Base-by-base conservation (phyloP, 2,797 vertebrate genomes). In the Melanotaenia maccullochi region DNA sequence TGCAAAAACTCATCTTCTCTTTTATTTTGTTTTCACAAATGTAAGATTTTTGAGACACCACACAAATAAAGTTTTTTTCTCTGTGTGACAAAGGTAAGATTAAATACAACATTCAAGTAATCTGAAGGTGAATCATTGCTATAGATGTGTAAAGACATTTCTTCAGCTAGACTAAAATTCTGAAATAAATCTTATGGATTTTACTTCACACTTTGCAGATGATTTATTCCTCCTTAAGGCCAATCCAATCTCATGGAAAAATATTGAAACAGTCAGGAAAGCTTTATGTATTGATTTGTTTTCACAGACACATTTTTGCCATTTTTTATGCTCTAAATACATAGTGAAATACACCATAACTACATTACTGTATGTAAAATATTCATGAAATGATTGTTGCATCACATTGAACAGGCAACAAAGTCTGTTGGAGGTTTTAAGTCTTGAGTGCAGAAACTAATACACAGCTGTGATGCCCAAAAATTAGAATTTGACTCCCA, bases 11-110 rank as follows among this genome's bases (percentile, higher is more conserved):
- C 36, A 64, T 68, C 47, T 51, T 47, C 25, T 24, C 22, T n/a
- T 63, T 47, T 28, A 33, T 40, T 66, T 73, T 60, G 36, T 71
- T 80, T 80, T 83, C 60, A 79, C 85, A 72, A 38, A 40, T 14
- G 14, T 40, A 80, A 20, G 22, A 36, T 63, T 32, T 64, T 72
- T 56, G 44, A 54, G 40, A 68, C 56, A 49, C 25, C 22, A 62
- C 32, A 60, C 60, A 67, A 18, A 36, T 58, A 7, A 66, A 67
- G 38, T 33, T 32, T 22, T 52, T 30, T 30, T 28, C 51, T 36
- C 51, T 13, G 12, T 55, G 55, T 64, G 28, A 20, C 42, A 16
- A 16, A 18, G 42, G 3, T 44, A 6, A 44, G 14, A 16, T 20
- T 20, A 4, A 44, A 5, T 44, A 20, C 20, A 47, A 2, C 9